A percentile compares a stretch with the other conserved stretches of the same genome.
These are phyloP conservation scores for Cuniculus paca DNA, from an alignment of 2,797 vertebrate species.

Conservation along the genomic window DNA sequence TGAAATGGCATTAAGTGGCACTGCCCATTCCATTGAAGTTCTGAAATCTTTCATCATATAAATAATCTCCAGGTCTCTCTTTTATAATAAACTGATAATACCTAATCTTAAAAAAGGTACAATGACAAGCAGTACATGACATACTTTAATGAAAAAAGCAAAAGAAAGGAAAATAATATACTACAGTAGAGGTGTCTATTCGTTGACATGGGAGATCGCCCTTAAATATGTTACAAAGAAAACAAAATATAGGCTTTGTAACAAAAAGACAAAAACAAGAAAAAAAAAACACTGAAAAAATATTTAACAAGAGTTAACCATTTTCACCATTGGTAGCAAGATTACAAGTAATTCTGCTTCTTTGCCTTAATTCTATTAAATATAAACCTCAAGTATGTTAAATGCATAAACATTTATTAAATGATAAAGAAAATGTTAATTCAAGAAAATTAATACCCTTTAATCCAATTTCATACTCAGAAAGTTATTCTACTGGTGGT, in stretches of 20 bases:
- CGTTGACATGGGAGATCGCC: not conserved
- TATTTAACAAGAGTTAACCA: not conserved
- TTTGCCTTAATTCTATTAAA: not conserved
- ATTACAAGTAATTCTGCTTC: not conserved
- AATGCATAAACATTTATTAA: not conserved
- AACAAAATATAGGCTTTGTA: not conserved
- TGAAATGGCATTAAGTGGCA: not conserved
- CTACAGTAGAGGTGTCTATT: not conserved
- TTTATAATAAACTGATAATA: not conserved
- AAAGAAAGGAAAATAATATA: not conserved
- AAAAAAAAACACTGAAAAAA: not conserved
- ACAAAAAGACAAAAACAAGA: not conserved
- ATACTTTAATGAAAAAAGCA: not conserved
- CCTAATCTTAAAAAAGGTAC: not conserved
- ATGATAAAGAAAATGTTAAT: not conserved
- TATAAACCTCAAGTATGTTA: not conserved
- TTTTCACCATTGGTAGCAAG: not conserved
- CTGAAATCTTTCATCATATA: not conserved
- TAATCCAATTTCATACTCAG: not conserved
- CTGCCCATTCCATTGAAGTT: not conserved
- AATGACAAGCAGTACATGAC: not conserved
- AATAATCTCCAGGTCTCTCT: not conserved
- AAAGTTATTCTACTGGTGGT: not conserved
- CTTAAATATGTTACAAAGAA: not conserved
- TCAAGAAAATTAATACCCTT: not conserved